Percentiles rank a stretch among this genome's conserved stretches.
Conservation (phyloP, 2,113 vertebrate genomes). For the Tapirus terrestris region DNA sequence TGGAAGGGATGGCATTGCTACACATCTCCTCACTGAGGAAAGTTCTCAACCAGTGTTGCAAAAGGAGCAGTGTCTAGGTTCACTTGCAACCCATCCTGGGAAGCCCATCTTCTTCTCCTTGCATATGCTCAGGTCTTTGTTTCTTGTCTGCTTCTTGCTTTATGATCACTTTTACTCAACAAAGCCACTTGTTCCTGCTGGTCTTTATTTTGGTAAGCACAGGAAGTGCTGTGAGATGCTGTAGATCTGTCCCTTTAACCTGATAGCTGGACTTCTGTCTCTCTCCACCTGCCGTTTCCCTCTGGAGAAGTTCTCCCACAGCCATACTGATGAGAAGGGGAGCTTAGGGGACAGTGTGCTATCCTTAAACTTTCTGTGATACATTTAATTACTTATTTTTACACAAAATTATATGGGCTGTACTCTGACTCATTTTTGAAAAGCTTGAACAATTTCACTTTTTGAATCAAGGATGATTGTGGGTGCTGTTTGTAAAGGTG, state of each 20-base stretch:
- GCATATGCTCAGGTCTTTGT: accelerated
- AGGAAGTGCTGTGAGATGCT: not conserved
- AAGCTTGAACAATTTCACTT: not conserved
- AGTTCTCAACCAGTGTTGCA: accelerated
- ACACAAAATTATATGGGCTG: not conserved
- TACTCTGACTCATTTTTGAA: not conserved
- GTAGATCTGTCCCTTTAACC: no score
- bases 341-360: accelerated
- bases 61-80: accelerated
- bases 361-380: not conserved
- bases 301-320: not conserved
- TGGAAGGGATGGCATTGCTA: accelerated
- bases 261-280: not conserved
- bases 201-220: not conserved
- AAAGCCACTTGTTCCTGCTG: accelerated
- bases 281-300: not conserved
- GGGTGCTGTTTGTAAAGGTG: not conserved
- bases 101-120: not conserved
- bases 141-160: not conserved
- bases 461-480: not conserved
- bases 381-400: not conserved
- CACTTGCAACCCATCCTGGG: accelerated
- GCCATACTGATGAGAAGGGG: not conserved
- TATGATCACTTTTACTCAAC: not conserved
- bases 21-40: not conserved